These are phyloP conservation scores for Byasa hedistus DNA, from an alignment of 2,888 invertebrate species.

Conservation along the genomic window DNA sequence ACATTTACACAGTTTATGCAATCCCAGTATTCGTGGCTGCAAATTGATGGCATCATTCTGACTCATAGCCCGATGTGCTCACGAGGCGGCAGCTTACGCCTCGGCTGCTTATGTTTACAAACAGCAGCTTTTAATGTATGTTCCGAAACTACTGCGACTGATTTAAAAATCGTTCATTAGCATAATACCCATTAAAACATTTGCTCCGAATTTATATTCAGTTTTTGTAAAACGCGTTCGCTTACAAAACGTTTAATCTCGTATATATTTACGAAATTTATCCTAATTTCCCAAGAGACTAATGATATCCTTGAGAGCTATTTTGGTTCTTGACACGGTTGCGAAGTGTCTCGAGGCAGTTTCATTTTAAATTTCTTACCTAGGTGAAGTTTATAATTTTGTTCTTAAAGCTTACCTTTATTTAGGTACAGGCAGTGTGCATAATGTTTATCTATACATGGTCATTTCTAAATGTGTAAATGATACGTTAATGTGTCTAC, in stretches of 20 bases:
- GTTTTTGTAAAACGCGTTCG: slow-evolving; percentile 10
- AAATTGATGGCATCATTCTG: slow-evolving; percentile 59
- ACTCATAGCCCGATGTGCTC: slow-evolving; percentile 47
- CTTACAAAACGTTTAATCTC: slow-evolving; percentile 20
- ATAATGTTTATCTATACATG: no score
- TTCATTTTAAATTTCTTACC: slow-evolving; percentile 37
- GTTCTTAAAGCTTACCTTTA: no score
- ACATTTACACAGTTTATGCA: slow-evolving; percentile 21
- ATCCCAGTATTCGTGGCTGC: slow-evolving; percentile 35
- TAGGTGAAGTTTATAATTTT: not conserved
- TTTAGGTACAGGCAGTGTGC: no score
- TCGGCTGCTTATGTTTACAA: slow-evolving; percentile 60
- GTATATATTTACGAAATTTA: slow-evolving; percentile 51
- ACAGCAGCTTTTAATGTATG: slow-evolving; percentile 39
- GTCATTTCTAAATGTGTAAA: not conserved
- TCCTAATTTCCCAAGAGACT: slow-evolving; percentile 70
- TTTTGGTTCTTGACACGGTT: slow-evolving; percentile 52
- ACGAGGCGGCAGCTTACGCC: slow-evolving; percentile 38
- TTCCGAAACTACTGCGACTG: slow-evolving; percentile 27
- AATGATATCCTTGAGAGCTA: slow-evolving; percentile 65
- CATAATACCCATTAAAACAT: not conserved
- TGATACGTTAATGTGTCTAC: slow-evolving; percentile 9
- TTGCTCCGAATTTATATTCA: slow-evolving; percentile 9
- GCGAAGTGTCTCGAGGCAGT: slow-evolving; percentile 43
- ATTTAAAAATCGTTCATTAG: slow-evolving; percentile 1